These are phyloP conservation scores for Thecocarcelia acutangulata DNA, from an alignment of 2,888 invertebrate genomes.

Conservation along the genomic window DNA sequence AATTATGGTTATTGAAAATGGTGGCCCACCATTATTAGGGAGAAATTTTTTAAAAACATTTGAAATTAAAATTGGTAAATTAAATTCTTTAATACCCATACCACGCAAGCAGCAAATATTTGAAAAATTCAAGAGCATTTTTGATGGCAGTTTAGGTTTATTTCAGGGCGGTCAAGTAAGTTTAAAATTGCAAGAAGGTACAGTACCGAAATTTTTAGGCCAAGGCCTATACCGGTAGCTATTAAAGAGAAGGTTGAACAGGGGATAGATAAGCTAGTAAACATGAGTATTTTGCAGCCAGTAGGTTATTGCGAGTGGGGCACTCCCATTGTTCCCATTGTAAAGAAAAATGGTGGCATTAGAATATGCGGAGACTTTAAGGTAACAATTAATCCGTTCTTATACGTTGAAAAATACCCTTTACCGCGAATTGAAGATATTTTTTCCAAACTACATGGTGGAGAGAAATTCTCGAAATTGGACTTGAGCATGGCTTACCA, in stretches of 20 bases:
- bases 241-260: constrained; percentile 28
- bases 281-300: constrained; percentile 48
- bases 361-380: constrained; percentile 68
- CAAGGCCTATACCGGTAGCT: constrained; percentile 34
- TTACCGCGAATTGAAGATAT: constrained; percentile 73
- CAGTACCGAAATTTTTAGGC: constrained; percentile 41
- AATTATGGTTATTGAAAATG: too few species aligned
- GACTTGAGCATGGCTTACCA: constrained; percentile 75
- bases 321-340: constrained; percentile 76
- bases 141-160: background rate
- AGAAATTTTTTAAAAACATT: too few species aligned
- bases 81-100: too few species aligned
- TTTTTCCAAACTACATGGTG: constrained; percentile 70
- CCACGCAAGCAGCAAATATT: too few species aligned
- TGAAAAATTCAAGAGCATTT: background rate
- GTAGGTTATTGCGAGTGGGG: constrained; percentile 72
- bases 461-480: constrained; percentile 58
- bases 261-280: constrained; percentile 19
- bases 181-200: constrained; percentile 16
- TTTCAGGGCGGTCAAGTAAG: background rate
- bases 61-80: too few species aligned
- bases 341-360: constrained; percentile 74
- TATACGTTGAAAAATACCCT: constrained; percentile 72
- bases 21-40: too few species aligned
- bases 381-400: constrained; percentile 72